Evolutionary conservation across 2,888 invertebrate genomes (phyloP), one percentile per base, ranked within the genome.

Genomic region (Mystacides longicornis): DNA sequence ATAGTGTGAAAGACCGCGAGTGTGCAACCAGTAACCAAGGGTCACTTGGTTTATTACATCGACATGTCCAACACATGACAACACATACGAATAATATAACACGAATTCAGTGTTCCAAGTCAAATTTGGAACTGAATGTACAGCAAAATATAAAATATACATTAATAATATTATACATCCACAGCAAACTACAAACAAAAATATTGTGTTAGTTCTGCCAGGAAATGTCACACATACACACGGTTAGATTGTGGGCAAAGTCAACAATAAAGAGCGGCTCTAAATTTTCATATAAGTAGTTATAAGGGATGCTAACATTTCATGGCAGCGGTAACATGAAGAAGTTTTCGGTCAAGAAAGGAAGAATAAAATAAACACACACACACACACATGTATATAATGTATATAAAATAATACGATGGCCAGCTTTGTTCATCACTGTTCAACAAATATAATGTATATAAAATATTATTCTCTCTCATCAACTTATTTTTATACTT

Each of bases 51-150:
- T 56, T 58, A 50, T 52, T 57, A 60, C 60, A 60, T 60, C 60
- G 60, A 60, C 60, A 60, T 58, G 61, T 59, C 58, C 61, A 59
- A 57, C 61, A 57, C 61, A 57, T 57, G 61, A 62, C 57, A 63
- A 60, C 61, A 61, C 55, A 63, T 63, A 61, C 64, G 66, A 65
- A 63, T 56, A 63, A 66, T 65, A 63, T 63, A 65, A 65, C 67
- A 66, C 67, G 64, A 66, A 67, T 67, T 73, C 73, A 72, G 72
- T 73, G 69, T 73, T 75, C 72, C 73, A 73, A 72, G 69, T 70
- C 67, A 63, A 65, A 37, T 66, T 63, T 63, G 66, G 65, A 69
- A 68, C 68, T 70, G 70, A 67, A 64, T 66, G 68, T 66, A 71
- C 71, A 71, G 67, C 70, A 68, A 60, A n/a, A 57, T 60, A 60